Conservation (phyloP, 2,888 invertebrate genomes). For the Pterostichus madidus region DNA sequence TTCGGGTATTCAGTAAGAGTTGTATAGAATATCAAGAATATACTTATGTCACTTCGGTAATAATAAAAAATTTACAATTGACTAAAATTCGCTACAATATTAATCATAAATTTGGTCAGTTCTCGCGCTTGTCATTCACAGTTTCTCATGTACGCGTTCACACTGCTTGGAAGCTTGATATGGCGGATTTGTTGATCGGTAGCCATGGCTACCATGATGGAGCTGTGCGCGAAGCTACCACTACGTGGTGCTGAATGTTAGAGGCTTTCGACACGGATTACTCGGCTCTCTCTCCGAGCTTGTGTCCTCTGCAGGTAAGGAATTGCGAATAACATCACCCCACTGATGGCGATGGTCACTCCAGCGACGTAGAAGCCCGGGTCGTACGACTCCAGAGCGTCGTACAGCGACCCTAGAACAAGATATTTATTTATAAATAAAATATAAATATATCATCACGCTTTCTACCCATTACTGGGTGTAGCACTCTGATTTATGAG, state of each 20-base stretch:
- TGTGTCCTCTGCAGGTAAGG: conserved; percentile 83
- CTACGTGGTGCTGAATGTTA: conserved; percentile 15
- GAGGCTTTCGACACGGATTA: not conserved
- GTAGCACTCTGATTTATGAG: too few species aligned
- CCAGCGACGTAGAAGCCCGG: conserved; percentile 95
- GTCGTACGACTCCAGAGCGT: conserved; percentile 87
- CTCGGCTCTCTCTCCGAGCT: conserved; percentile 70
- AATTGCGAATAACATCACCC: conserved; percentile 91
- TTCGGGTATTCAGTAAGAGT: conserved; percentile 53
- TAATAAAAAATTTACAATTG: conserved; percentile 53
- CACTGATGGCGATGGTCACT: conserved; percentile 90
- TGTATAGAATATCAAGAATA: conserved; percentile 67
- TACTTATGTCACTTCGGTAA: conserved; percentile 54
- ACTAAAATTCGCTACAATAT: conserved; percentile 47
- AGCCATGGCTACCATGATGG: conserved; percentile 17
- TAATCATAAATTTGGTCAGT: conserved; percentile 57
- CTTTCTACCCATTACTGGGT: too few species aligned
- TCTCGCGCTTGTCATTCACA: conserved; percentile 15
- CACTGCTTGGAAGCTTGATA: conserved; percentile 54
- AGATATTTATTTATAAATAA: not conserved
- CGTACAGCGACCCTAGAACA: conserved; percentile 89
- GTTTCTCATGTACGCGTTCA: conserved; percentile 35
- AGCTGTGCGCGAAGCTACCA: conserved; percentile 1
- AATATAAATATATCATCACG: too few species aligned
- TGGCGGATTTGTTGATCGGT: conserved; percentile 14